Base-by-base conservation (phyloP, 2,888 invertebrate species). In the Caenorhabditis sp. region DNA sequence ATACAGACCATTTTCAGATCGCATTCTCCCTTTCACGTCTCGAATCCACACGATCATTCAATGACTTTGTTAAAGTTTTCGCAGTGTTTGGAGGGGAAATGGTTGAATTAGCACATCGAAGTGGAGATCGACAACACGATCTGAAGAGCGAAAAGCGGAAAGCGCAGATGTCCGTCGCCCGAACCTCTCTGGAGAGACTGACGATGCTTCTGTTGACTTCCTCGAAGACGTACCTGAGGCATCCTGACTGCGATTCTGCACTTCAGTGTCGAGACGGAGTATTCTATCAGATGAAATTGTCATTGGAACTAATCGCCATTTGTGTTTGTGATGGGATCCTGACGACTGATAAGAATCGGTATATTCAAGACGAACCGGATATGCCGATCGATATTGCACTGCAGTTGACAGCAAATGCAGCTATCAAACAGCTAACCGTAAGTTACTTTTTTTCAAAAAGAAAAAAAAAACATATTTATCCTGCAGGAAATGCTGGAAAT, bases 51-150 rank as follows among this genome's bases (percentile, higher is more conserved):
- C 92, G 92, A 65, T 92, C 92, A 83, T 93, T 93, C 88, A 96
- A 97, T 65, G 98, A 99, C 93, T 99, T 99, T 93, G 98, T 99
- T 74, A 96, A 97, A 92, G 97, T 97, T 24, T 99, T 99, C 93
- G 97, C 97, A 88, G 96, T 97, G 92, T 98, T 99, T 92, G 99
- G 98, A 50, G 95, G 95, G 24, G 97, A 98, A 92, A 98, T 99
- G 98, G 97, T 99, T 85, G 98, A 98, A 92, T 93, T 99, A 88
- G 98, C 98, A 26, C 96, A 98, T 92, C 94, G 98, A 80, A 97
- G 97, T 22, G 97, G 95, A 18, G 95, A 95, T 90, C 92, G 95
- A 89, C 95, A 95, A 92, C 90, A 94, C 92, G 94, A 94, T 87
- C 83, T 94, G 81, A 93, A 93, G 89, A 97, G 97, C 93, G 98